Base-by-base conservation (phyloP, 2,888 invertebrate species). In the Sesia apiformis region DNA sequence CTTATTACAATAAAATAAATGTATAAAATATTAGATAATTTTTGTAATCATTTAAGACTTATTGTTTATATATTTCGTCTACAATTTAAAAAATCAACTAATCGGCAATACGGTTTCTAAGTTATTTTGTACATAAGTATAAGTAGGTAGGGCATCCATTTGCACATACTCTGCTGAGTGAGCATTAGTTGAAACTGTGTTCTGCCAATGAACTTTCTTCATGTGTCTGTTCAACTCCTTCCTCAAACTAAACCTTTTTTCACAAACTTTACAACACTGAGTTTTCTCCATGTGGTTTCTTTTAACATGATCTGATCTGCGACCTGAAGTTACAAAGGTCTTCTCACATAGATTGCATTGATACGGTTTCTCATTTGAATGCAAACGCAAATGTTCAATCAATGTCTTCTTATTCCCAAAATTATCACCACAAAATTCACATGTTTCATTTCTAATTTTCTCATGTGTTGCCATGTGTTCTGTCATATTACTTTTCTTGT, bases 191-290 rank as follows among this genome's bases (percentile, higher is more conserved):
- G 23, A 23, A 23, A 8, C 43, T 43, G n/a, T 54, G 51, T 41
- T 52, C 41, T 54, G 56, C 39, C 62, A 57, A 62, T 80, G 81
- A 3, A 68, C 63, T 55, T 59, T 67, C 56, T 75, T 80, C 8
- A 79, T 58, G 66, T 84, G 83, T 3, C 71, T 60, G n/a, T 71
- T 78, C 7, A 84, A 58, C 62, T 78, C 79, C 56, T 78, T 83
- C 55, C 65, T 74, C 51, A 85, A 63, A 55, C 76, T 70, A 56
- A 78, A 85, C 54, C 65, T 77, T 60, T 78, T 84, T 39, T 72
- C 70, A 62, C 85, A 85, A 6, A 75, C 52, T 38, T 63, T 40
- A 64, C 85, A 85, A 49, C 58, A 58, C 57, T 78, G 67, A 0
- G 57, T 60, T 55, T 75, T 78, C 5, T 72, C 75, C 59, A 63